phyloP scores from a whole-genome alignment of 2,113 vertebrate species.

The Myiagra hebetior region DNA sequence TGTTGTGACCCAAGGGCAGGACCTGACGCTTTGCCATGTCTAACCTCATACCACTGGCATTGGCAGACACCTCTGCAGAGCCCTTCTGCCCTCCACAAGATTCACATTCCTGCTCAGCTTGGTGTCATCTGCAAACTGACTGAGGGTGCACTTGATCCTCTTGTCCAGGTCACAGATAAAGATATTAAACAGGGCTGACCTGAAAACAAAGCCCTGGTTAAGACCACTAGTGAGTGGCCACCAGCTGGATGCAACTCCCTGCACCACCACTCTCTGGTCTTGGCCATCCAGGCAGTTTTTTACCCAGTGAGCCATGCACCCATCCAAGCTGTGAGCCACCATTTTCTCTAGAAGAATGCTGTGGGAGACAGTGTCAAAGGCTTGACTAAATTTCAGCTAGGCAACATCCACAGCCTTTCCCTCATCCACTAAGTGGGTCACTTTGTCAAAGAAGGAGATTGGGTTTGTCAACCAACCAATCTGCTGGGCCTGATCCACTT shows the following conservation, averaged over 20 bases:
- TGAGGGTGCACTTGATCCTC: background rate
- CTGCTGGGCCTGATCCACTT: background rate
- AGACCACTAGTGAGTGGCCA: background rate
- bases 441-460: background rate
- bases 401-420: background rate
- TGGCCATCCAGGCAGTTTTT: background rate
- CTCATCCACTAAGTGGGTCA: background rate
- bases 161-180: background rate
- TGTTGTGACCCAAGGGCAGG: background rate
- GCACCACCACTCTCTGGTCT: background rate
- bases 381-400: background rate
- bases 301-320: background rate
- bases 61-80: background rate
- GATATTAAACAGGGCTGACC: background rate
- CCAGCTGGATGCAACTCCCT: background rate
- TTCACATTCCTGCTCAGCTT: background rate
- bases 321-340: accelerated
- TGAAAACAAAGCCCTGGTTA: background rate
- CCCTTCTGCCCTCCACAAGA: background rate
- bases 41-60: background rate
- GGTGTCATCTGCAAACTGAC: background rate
- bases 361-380: background rate
- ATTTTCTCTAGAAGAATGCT: background rate
- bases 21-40: background rate
- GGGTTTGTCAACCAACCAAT: background rate